These are phyloP conservation scores for Strix uralensis DNA, from an alignment of 2,113 vertebrate species.

Conservation along the genomic window DNA sequence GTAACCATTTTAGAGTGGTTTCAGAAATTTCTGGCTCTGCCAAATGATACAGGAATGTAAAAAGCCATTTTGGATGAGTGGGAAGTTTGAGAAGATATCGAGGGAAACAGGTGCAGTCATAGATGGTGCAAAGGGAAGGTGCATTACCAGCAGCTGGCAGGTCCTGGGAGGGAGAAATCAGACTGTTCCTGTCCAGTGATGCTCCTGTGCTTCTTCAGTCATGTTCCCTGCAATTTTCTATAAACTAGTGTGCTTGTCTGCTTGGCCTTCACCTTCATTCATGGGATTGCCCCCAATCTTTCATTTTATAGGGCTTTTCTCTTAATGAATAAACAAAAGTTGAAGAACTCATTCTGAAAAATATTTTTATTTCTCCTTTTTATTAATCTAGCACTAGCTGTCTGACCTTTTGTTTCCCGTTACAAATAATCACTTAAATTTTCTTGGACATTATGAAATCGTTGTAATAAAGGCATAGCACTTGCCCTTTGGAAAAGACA, in stretches of 20 bases:
- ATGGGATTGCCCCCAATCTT: neutral
- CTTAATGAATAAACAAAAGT: neutral
- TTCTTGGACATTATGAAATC: neutral
- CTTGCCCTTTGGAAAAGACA: slow-evolving; percentile 12
- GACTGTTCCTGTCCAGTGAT: neutral
- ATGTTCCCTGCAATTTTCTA: neutral
- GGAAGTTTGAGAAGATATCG: neutral
- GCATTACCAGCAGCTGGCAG: neutral
- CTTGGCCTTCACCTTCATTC: neutral
- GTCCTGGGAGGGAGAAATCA: neutral
- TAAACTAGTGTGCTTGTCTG: neutral
- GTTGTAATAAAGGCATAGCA: neutral
- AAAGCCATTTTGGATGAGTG: neutral
- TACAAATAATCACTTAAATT: slow-evolving; percentile 6
- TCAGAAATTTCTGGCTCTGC: neutral
- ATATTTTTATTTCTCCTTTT: neutral
- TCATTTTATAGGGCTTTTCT: neutral
- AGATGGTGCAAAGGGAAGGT: neutral
- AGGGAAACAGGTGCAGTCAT: neutral
- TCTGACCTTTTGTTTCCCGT: neutral
- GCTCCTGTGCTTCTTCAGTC: neutral
- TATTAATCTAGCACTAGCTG: neutral
- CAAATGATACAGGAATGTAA: neutral
- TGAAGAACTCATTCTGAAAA: neutral
- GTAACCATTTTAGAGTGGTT: neutral